phyloP scores from a whole-genome alignment of 2,797 vertebrate species.

The Austrolebias charrua region DNA sequence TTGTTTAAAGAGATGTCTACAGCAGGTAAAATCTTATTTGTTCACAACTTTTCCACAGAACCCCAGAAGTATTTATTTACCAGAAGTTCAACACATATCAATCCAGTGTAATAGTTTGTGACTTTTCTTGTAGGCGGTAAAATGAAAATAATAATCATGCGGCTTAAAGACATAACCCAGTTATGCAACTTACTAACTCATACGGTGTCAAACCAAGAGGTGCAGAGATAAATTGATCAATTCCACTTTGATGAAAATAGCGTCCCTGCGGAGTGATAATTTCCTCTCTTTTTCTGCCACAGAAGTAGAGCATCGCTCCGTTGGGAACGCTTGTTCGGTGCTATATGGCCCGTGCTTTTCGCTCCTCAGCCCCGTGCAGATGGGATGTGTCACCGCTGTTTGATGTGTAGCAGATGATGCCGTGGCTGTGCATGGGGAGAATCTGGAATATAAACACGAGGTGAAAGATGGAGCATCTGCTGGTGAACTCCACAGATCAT shows the following conservation, averaged over 20 bases:
- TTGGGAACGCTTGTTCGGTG: constrained; percentile 24
- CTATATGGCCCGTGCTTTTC: neutral
- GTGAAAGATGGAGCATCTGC: constrained; percentile 31
- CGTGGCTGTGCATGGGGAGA: constrained; percentile 27
- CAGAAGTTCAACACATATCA: constrained; percentile 3
- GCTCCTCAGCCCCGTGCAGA: constrained; percentile 23
- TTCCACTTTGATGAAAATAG: constrained; percentile 32
- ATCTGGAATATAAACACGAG: constrained; percentile 33
- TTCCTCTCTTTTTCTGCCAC: constrained; percentile 27
- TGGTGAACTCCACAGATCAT: constrained; percentile 16
- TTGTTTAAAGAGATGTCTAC: too few relatives aligned
- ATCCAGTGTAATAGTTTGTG: constrained; percentile 1
- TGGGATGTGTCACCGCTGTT: constrained; percentile 35
- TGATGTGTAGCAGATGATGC: constrained; percentile 53
- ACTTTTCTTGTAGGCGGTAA: neutral
- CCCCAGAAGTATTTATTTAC: neutral
- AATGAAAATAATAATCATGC: constrained; percentile 10
- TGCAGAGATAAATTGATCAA: constrained; percentile 31
- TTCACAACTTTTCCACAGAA: too few relatives aligned
- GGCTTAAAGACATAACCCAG: constrained; percentile 22
- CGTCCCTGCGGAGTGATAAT: constrained; percentile 35
- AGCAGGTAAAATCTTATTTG: too few relatives aligned
- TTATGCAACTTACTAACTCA: constrained; percentile 28
- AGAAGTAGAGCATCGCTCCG: constrained; percentile 38
- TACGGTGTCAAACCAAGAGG: constrained; percentile 25